Base-by-base conservation (phyloP, 1,140 invertebrate genomes). In the Oryzaephilus surinamensis region DNA sequence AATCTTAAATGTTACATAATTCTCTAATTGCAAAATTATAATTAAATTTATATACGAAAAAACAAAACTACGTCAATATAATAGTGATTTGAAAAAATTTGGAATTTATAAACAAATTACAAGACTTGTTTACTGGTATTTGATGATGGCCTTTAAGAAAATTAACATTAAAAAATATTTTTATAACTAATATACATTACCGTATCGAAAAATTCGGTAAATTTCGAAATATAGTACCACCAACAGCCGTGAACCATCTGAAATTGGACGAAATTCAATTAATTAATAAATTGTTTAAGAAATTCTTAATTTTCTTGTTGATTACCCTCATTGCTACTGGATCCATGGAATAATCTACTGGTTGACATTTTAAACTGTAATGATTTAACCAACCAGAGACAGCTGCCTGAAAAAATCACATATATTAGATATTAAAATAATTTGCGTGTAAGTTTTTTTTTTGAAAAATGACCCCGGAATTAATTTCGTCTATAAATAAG, bases 161-260 rank as follows among this genome's bases (percentile, higher is more conserved):
- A n/a, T n/a, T n/a, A n/a, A n/a, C n/a, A n/a, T n/a, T n/a, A n/a
- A n/a, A n/a, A n/a, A n/a, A n/a, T n/a, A n/a, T n/a, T n/a, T n/a
- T n/a, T n/a, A n/a, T n/a, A n/a, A n/a, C n/a, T 45, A 17, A 16
- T 13, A 33, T 12, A 24, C 28, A 76, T 80, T 72, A 96, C 87
- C 61, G 93, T 97, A 62, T 97, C 93, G 62, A 95, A 77, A 69
- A 97, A 94, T 66, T 97, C 93, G 38, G 91, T 84, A 64, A 77
- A 91, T 68, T 97, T 97, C 1, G 92, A 96, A 54, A 95, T 79
- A 63, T 89, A 97, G 65, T 95, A 97, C 91, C 90, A 96, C 91
- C 91, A 97, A 55, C 91, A 81, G 19, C 84, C 90, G 52, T 75
- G 67, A 4, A 84, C 91, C 72, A 94, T 92, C 91, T 96, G 69